Base-by-base conservation (phyloP, 1,140 invertebrate species). In the Hycleus phaleratus region DNA sequence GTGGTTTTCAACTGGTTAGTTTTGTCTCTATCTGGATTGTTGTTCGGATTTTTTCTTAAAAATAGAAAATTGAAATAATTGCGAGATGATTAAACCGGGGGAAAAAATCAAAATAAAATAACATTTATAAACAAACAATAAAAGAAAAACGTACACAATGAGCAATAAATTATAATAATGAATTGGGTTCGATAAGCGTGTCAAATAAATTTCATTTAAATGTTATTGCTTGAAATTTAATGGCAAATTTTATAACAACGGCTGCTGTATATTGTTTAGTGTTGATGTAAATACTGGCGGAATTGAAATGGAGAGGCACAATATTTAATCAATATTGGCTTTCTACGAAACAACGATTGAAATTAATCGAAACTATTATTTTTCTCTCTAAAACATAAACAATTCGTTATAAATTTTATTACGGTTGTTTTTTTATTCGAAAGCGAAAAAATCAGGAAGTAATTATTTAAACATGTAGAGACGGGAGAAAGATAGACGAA, bases 201-300 rank as follows among this genome's bases (percentile, higher is more conserved):
- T 61, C 59, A 38, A 42, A 62, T 62, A 62, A 62, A 62, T 59
- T 43, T 59, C 51, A 62, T 59, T 53, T 59, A 59, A 59, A 62
- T 54, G 56, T 52, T 38, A 49, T 53, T 62, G 60, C 60, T 52
- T 62, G 59, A 62, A 62, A 62, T 62, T 62, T 59, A 46, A 59
- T 62, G 57, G 53, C 44, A 46, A 56, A 54, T 59, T 62, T 48
- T 49, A 54, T 26, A 32, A 32, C 32, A 32, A 32, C 32, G 32
- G 32, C 32, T 32, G 32, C 32, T 7, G 32, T 32, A 32, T 32
- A 7, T 32, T 49, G 58, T 46, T 50, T 46, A 38, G 51, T 59
- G 56, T 59, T 32, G 7, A 32, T 32, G 52, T 56, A 59, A 62
- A 59, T 62, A 18, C 18, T 18, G 18, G 18, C 18, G 18, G 18